Evolutionary conservation across 2,113 vertebrate species (phyloP), one percentile per base, ranked within the genome.

Genomic region (Noctilio leporinus): DNA sequence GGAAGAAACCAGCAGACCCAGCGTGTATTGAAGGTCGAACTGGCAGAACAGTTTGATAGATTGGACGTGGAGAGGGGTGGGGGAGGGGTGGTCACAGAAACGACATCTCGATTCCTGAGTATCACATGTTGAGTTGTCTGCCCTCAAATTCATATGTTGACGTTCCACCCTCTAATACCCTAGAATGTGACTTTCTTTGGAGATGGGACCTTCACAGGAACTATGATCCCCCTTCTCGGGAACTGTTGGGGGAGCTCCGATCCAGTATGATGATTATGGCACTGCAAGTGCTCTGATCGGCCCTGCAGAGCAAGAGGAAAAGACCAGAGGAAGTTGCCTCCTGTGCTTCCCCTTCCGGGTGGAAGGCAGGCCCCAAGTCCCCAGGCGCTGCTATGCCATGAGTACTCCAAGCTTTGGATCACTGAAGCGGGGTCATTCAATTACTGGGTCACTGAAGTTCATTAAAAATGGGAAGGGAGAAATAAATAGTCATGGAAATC

Each of bases 381-480:
- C n/a, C 59, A 87, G 64, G 49, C 64, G 90, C 33, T 84, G 24
- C n/a, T 57, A 45, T 86, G 62, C 81, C 64, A 55, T 87, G 80
- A 69, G 22, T 40, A 33, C 47, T 51, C 75, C 51, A 8, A 10
- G 30, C 22, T 24, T 47, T 49, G 77, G 45, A 73, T 80, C 78
- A n/a, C n/a, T n/a, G n/a, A n/a, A 55, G 3, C 22, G 55, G n/a
- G n/a, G n/a, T n/a, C n/a, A n/a, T n/a, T n/a, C n/a, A n/a, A n/a
- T 43, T 80, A 53, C 40, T 91, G 82, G 76, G 40, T 84, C 82
- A 92, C 4, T 65, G 59, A 96, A 86, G 51, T 45, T 91, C 77
- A 72, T 49, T 86, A 82, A 93, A 91, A 95, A 94, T 89, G 85
- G 67, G 35, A 69, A 81, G 35, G 72, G 35, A 55, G 49, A 86